Evolutionary conservation across 2,888 invertebrate species (phyloP).

Genomic region (Euphydryas editha): DNA sequence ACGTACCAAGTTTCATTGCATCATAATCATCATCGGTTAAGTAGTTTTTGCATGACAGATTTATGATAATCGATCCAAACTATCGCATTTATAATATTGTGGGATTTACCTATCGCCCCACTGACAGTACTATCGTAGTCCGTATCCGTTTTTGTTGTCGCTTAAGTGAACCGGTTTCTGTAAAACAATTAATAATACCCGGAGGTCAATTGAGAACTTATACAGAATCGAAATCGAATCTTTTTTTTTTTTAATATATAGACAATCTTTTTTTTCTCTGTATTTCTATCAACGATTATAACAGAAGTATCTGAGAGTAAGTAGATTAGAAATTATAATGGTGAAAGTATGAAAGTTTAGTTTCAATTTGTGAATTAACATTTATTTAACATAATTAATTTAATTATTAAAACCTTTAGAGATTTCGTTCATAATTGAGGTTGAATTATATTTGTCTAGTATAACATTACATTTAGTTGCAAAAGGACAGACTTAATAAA

Average conservation of each 20-base stretch:
- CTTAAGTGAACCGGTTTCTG: background rate
- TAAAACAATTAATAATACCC: conserved; percentile 1
- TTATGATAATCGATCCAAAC: too few relatives aligned
- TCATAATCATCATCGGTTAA: too few relatives aligned
- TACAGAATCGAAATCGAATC: background rate
- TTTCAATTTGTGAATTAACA: too few relatives aligned
- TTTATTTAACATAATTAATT: too few relatives aligned
- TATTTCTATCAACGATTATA: too few relatives aligned
- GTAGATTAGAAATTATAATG: too few relatives aligned
- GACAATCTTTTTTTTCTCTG: background rate
- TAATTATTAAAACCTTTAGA: too few relatives aligned
- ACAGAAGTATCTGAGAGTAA: too few relatives aligned
- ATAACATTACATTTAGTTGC: background rate
- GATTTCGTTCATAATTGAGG: too few relatives aligned
- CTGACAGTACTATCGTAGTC: background rate
- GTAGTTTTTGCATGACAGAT: too few relatives aligned
- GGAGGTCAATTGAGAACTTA: conserved; percentile 4
- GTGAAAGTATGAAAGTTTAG: too few relatives aligned
- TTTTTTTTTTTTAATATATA: background rate
- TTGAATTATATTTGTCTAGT: background rate
- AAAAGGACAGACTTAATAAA: background rate
- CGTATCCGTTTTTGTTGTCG: background rate
- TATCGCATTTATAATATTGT: background rate
- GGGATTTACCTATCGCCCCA: background rate
- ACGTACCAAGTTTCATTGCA: too few relatives aligned